phyloP scores from a whole-genome alignment of 2,113 vertebrate genomes.

The Amazona guildingii region DNA sequence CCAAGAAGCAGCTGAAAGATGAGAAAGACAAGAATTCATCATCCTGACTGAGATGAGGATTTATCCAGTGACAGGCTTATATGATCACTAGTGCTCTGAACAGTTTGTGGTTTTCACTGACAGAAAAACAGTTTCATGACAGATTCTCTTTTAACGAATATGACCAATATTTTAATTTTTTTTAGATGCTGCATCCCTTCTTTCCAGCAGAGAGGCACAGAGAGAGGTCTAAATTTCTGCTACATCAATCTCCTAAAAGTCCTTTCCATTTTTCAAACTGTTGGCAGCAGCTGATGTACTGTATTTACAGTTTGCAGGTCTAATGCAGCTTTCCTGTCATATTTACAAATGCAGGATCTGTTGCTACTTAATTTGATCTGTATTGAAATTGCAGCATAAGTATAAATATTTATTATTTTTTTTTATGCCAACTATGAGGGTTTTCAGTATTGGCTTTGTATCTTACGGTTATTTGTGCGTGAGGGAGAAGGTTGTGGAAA shows the following conservation, averaged over 20 bases:
- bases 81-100: not conserved
- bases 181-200: not conserved
- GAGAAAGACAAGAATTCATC: not conserved
- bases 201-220: not conserved
- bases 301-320: not conserved
- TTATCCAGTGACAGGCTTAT: not conserved
- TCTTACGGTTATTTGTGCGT: accelerated
- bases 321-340: not conserved
- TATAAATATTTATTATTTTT: not conserved
- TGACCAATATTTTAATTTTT: not conserved
- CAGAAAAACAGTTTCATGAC: conserved; percentile 16
- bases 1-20: not conserved
- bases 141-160: not conserved
- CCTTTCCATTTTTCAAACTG: not conserved
- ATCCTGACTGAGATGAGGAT: not conserved
- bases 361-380: not conserved
- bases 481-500: not conserved
- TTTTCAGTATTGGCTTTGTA: not conserved
- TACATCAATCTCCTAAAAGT: not conserved
- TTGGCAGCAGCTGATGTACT: not conserved
- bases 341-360: not conserved
- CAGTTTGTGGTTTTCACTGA: not conserved
- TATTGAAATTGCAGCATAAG: not conserved
- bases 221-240: not conserved
- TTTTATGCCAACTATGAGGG: not conserved